Conservation (phyloP, 23 tunicate genomes). For the Phallusia fumigata region DNA sequence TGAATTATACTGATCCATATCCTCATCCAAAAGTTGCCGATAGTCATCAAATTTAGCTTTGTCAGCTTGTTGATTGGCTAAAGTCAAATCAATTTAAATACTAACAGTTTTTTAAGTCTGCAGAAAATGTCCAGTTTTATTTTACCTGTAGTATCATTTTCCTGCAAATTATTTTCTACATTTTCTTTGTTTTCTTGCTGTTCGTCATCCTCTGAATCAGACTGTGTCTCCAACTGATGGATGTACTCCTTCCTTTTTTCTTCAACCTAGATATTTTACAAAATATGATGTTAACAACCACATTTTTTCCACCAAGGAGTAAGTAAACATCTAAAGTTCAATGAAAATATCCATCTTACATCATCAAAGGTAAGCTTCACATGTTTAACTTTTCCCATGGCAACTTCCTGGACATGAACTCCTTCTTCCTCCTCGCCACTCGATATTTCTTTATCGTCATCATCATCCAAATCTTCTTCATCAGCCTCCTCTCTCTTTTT, state of each 20-base stretch:
- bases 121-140: not conserved
- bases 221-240: constrained; percentile 11
- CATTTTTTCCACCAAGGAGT: too few species aligned
- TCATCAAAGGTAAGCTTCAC: constrained; percentile 23
- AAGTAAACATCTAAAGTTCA: too few species aligned
- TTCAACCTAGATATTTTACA: constrained; percentile 37
- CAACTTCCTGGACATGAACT: constrained; percentile 18
- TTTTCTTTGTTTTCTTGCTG: constrained; percentile 21
- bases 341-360: constrained; percentile 18
- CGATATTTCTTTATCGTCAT: constrained; percentile 32
- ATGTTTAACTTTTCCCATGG: constrained; percentile 11
- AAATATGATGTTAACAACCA: too few species aligned
- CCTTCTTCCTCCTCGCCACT: constrained; percentile 71
- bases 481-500: not conserved
- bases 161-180: not conserved
- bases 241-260: constrained; percentile 30
- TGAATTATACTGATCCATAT: constrained; percentile 44
- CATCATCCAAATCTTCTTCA: constrained; percentile 23
- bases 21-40: constrained; percentile 29
- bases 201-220: constrained; percentile 6
- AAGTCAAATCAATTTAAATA: not conserved
- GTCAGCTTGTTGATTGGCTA: not conserved
- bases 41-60: constrained; percentile 8
- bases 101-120: not conserved
- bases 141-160: not conserved